These are phyloP conservation scores for Hestina assimilis DNA, from an alignment of 1,140 invertebrate genomes.

Conservation along the genomic window DNA sequence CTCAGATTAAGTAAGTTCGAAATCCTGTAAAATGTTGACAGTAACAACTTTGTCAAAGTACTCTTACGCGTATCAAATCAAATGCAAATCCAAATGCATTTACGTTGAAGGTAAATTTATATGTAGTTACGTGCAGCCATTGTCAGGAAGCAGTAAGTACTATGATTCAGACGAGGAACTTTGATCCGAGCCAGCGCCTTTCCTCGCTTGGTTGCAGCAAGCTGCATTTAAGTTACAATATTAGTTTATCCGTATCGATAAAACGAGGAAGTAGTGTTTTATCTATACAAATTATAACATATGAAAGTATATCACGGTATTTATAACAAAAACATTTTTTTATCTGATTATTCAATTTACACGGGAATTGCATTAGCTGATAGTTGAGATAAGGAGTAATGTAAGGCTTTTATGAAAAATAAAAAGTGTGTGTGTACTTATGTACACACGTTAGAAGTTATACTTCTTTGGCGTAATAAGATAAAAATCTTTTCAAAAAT, in stretches of 20 bases:
- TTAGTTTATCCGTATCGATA: neutral
- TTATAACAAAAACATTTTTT: no score
- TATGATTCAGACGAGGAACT: slow-evolving; percentile 26
- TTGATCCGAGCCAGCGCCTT: slow-evolving; percentile 3
- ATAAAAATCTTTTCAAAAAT: no score
- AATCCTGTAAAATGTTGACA: neutral
- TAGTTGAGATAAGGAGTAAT: no score
- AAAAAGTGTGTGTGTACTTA: no score
- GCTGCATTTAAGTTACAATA: slow-evolving; percentile 18
- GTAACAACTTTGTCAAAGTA: neutral
- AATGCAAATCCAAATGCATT: neutral
- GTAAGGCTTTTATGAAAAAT: no score
- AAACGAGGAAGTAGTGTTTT: neutral
- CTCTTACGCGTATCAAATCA: neutral
- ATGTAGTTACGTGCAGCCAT: slow-evolving; percentile 17
- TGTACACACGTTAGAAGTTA: no score
- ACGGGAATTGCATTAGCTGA: no score
- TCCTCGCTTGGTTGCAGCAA: slow-evolving; percentile 27
- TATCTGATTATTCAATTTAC: no score
- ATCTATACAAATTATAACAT: no score
- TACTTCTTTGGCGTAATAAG: no score
- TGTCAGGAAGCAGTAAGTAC: slow-evolving; percentile 30
- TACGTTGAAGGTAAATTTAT: neutral
- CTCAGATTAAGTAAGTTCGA: no score
- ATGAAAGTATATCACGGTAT: no score